Evolutionary conservation across 2,797 vertebrate species (phyloP).

Genomic region (Hypotaenidia okinawae): DNA sequence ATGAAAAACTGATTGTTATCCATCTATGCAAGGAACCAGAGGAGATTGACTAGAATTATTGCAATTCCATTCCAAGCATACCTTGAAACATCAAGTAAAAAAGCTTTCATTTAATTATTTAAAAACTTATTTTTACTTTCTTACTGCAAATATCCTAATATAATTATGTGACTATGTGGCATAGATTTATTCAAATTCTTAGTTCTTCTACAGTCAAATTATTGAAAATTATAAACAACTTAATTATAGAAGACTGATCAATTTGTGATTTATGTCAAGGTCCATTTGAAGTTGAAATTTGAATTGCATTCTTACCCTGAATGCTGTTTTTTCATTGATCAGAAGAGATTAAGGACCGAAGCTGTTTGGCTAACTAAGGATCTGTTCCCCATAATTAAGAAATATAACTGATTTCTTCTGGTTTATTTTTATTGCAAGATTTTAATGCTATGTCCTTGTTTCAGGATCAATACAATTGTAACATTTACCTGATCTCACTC

Average conservation of each 20-base stretch:
- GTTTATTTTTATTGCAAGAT: neutral
- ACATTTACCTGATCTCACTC: neutral
- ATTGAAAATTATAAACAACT: neutral
- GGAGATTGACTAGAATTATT: neutral
- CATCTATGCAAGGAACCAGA: neutral
- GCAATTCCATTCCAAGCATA: neutral
- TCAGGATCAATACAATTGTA: no score
- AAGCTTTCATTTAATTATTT: neutral
- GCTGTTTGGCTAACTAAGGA: neutral
- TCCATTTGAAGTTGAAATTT: neutral
- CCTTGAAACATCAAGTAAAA: neutral
- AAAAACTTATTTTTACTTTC: neutral
- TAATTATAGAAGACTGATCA: neutral
- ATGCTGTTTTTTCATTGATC: neutral
- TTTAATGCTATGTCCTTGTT: neutral
- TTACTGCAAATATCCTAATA: neutral
- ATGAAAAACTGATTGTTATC: neutral
- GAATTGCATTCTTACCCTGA: neutral
- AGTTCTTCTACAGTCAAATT: neutral
- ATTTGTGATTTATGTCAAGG: neutral
- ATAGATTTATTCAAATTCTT: neutral
- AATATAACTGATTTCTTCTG: neutral
- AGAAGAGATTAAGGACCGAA: neutral
- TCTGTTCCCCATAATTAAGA: neutral
- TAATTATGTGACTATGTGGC: neutral